These are phyloP conservation scores for Acanthis flammea DNA, from an alignment of 2,797 vertebrate species.

Conservation along the genomic window DNA sequence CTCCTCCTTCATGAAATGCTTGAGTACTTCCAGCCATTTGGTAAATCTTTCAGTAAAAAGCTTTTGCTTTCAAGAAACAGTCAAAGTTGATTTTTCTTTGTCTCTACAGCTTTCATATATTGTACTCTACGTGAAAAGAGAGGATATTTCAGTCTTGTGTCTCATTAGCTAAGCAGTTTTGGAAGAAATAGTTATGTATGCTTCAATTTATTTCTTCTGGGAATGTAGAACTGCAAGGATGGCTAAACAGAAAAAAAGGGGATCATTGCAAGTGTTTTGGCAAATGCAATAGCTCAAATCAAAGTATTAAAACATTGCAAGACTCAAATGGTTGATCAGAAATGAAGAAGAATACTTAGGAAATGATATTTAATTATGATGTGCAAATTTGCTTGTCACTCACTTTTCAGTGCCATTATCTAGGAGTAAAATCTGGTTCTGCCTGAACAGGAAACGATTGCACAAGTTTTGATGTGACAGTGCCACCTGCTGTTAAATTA, in stretches of 20 bases:
- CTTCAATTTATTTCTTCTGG: background rate
- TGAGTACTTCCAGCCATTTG: background rate
- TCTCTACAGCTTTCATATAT: background rate
- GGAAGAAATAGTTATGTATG: background rate
- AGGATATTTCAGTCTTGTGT: background rate
- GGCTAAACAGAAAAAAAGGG: background rate
- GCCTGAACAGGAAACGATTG: background rate
- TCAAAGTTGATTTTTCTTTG: background rate
- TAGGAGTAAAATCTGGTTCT: background rate
- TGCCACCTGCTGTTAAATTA: constrained; percentile 38
- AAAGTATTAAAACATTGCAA: background rate
- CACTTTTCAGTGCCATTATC: background rate
- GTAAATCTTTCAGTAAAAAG: background rate
- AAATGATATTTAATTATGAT: background rate
- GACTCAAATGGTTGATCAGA: background rate
- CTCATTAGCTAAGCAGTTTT: background rate
- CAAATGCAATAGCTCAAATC: background rate
- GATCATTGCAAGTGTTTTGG: background rate
- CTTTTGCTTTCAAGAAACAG: background rate
- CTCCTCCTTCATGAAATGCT: background rate
- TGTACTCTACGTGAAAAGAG: background rate
- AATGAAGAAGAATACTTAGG: background rate
- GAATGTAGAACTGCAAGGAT: background rate
- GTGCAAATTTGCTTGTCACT: background rate
- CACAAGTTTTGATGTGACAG: background rate